A percentile compares a stretch with the other conserved stretches of the same genome.
These are phyloP conservation scores for Desoria tigrina DNA, from an alignment of 2,888 invertebrate species.

Conservation along the genomic window DNA sequence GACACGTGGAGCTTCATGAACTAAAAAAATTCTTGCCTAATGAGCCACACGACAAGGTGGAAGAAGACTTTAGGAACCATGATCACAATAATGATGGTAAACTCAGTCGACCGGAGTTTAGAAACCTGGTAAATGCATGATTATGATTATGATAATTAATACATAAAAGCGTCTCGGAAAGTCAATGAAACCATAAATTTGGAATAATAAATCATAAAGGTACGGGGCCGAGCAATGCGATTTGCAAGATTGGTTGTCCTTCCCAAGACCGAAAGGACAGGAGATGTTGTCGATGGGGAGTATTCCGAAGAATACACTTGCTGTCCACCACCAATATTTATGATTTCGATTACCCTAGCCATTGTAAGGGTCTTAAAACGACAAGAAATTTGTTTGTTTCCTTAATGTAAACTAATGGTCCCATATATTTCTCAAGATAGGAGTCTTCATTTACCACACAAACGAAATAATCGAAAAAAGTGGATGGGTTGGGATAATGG, in stretches of 20 bases:
- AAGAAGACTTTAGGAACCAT: constrained; percentile 54
- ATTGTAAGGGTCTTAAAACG: constrained; percentile 66
- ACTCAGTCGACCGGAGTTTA: constrained; percentile 82
- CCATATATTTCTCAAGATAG: constrained; percentile 56
- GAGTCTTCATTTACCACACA: constrained; percentile 62
- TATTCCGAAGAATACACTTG: constrained; percentile 92
- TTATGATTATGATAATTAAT: not conserved
- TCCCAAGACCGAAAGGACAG: constrained; percentile 54
- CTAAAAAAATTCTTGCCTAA: constrained; percentile 37
- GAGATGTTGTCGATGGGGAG: constrained; percentile 56
- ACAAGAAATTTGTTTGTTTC: not conserved
- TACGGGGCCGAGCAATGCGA: constrained; percentile 32
- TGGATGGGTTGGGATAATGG: constrained; percentile 58
- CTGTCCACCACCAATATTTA: constrained; percentile 81
- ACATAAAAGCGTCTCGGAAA: too few relatives aligned
- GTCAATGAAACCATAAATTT: too few relatives aligned
- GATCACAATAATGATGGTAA: constrained; percentile 68
- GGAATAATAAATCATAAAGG: too few relatives aligned
- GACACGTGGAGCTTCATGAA: constrained; percentile 32
- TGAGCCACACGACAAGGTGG: constrained; percentile 54
- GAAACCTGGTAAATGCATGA: constrained; percentile 67
- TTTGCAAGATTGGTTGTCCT: constrained; percentile 35
- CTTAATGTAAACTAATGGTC: not conserved
- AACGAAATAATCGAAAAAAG: constrained; percentile 56
- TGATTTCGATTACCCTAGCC: constrained; percentile 82